Base-by-base conservation (phyloP, 2,888 invertebrate genomes). In the Tuberolachnus salignus region DNA sequence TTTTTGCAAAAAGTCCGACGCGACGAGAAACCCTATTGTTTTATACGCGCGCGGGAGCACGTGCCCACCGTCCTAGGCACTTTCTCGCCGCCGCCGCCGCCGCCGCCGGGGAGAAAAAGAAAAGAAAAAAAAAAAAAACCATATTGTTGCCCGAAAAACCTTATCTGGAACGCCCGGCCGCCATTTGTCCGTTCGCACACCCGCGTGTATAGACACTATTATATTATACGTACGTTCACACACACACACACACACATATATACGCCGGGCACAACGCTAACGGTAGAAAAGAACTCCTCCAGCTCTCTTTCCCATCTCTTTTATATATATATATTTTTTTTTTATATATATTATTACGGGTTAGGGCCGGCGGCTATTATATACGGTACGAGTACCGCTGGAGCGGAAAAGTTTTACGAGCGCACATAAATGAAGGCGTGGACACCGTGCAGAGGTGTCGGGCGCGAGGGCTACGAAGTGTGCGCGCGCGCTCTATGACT, bases 21-120 rank as follows among this genome's bases (percentile, higher is more conserved):
- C 34, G 6, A 34, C 6, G 34, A 34, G n/a, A 69, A 78, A 67
- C 69, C 67, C 78, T 78, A 78, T 78, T 78, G 78, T 78, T 78
- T 78, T 78, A 78, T 67, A 59, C 59, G 42, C 59, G 67, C 78
- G 49, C 78, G 78, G 46, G 75, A 34, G 34, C 34, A 34, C 34
- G 34, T 34, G 6, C 34, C 34, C 6, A 34, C 6, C 34, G 6
- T 6, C 34, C 34, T 34, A 34, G 3, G 3, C 34, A 4, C 34
- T 6, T 34, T 34, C 34, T 34, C 34, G 34, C 6, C 34, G 34
- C 6, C 34, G 34, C 34, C 34, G 34, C 6, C 34, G 34, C 6
- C 3, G 34, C 6, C 34, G 34, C 6, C 34, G 34, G 34, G 34
- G 34, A 3, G 6, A 34, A 34, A 6, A 6, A 6, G 34, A 34